Evolutionary conservation across 2,113 vertebrate genomes (phyloP).

Genomic region (Ancistrus triradiatus): DNA sequence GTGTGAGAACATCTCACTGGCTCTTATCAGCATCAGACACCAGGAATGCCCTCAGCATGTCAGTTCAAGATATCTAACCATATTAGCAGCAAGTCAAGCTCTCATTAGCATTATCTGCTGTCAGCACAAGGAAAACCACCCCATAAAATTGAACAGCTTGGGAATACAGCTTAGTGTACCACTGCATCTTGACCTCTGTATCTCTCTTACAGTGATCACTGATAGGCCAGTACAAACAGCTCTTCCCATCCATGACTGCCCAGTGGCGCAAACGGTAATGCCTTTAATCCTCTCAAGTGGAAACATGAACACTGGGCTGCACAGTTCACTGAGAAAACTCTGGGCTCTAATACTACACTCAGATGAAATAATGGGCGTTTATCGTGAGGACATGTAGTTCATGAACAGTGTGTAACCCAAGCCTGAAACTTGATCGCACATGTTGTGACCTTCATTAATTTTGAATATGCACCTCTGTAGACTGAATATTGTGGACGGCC

Average conservation of each 20-base stretch:
- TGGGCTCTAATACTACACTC: no score
- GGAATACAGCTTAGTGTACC: no score
- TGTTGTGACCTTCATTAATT: slow-evolving; percentile 63
- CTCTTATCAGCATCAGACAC: slow-evolving; percentile 18
- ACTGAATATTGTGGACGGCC: slow-evolving; percentile 15
- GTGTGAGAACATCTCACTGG: slow-evolving; percentile 14
- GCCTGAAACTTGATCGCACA: slow-evolving; percentile 64
- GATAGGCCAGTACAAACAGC: slow-evolving; percentile 22
- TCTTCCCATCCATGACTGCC: slow-evolving; percentile 35
- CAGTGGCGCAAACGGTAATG: slow-evolving; percentile 51
- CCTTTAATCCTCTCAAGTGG: slow-evolving; percentile 46
- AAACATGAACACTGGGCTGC: slow-evolving; percentile 43
- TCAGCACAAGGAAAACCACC: slow-evolving; percentile 14
- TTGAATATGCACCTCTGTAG: slow-evolving; percentile 55
- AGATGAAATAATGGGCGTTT: slow-evolving; percentile 20
- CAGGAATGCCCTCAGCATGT: slow-evolving; percentile 21
- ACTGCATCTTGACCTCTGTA: neutral
- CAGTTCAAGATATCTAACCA: slow-evolving; percentile 29
- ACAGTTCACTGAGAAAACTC: neutral
- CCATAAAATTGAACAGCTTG: no score
- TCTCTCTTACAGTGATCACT: slow-evolving; percentile 44
- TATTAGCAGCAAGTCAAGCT: slow-evolving; percentile 24
- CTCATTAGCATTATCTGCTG: slow-evolving; percentile 28
- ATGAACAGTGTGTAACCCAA: slow-evolving; percentile 55
- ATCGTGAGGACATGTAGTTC: slow-evolving; percentile 16